Evolutionary conservation across 2,888 invertebrate species (phyloP), one percentile per base, ranked within the genome.

Genomic region (Tethea ocularis): DNA sequence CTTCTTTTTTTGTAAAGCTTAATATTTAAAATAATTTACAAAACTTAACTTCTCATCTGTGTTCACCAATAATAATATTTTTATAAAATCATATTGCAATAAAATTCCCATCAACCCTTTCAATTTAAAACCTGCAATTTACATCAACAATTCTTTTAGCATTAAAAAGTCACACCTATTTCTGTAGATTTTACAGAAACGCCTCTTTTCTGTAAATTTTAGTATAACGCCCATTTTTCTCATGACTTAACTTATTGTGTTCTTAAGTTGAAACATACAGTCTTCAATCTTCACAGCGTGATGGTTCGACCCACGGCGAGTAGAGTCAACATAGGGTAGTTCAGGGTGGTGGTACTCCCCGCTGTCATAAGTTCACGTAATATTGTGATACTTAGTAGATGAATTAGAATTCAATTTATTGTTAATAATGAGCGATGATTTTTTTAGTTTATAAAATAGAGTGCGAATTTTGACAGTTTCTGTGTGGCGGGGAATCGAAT

Each of bases 371-470:
- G 63, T 65, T 58, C 54, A 56, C 58, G 66, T 68, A 72, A 74
- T 75, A 73, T 80, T 87, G 82, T 88, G 74, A 73, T 76, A 75
- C 66, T 71, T 84, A 82, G 83, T 83, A 77, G 64, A 75, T 72
- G 80, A 80, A 87, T 85, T 80, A 80, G 70, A 80, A 74, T 82
- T 86, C 80, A 88, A 87, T 89, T 88, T 87, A 82, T 80, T 76
- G 82, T 75, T 72, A 71, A 75, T 63, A 33, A 51, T 17, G 51
- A 29, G 17, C 20, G 6, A 11, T 22, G 54, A 33, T 36, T 54
- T 17, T n/a, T 38, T 38, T 2, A 26, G 0, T 68, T 69, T n/a
- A n/a, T n/a, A n/a, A n/a, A n/a, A n/a, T n/a, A n/a, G n/a, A n/a
- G n/a, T n/a, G n/a, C n/a, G n/a, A n/a, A n/a, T n/a, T n/a, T n/a